These are phyloP conservation scores for Carassius gibelio DNA, from an alignment of 2,113 vertebrate genomes.

Conservation along the genomic window DNA sequence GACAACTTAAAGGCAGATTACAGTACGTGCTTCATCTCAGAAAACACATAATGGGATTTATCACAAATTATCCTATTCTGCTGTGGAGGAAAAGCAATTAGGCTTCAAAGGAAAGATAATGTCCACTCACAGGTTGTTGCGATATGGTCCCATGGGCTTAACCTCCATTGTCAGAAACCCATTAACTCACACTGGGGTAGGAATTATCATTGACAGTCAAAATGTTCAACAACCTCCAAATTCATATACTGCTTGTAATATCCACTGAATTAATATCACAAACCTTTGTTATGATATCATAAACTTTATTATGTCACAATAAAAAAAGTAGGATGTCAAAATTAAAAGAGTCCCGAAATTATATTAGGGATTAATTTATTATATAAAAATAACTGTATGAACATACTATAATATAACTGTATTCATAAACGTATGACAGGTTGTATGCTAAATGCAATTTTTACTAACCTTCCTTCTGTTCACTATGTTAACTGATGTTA, in stretches of 20 bases:
- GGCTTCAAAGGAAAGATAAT: not conserved
- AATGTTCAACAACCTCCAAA: not conserved
- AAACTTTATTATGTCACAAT: not conserved
- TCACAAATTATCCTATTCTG: conserved; percentile 2
- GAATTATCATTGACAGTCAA: not conserved
- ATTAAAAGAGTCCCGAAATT: not conserved
- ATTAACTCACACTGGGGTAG: not conserved
- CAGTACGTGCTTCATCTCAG: not conserved
- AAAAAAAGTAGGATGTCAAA: not conserved
- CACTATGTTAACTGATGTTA: not conserved
- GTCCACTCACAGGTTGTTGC: conserved; percentile 9
- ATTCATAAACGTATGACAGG: not conserved
- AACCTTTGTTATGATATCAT: not conserved
- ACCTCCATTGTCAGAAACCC: conserved; percentile 37
- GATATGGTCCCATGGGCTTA: not conserved
- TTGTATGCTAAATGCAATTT: not conserved
- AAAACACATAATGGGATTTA: conserved; percentile 22
- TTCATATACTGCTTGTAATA: not conserved
- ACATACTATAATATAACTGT: not conserved
- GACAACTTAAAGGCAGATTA: conserved; percentile 6
- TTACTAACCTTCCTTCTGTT: not conserved
- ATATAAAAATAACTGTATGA: not conserved
- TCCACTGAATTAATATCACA: not conserved
- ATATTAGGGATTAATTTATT: not conserved
- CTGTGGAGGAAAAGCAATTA: conserved; percentile 18